A percentile compares a stretch with the other conserved stretches of the same genome.
Evolutionary conservation across 2,888 invertebrate species (phyloP).

Genomic region (Drosophila anceps): DNA sequence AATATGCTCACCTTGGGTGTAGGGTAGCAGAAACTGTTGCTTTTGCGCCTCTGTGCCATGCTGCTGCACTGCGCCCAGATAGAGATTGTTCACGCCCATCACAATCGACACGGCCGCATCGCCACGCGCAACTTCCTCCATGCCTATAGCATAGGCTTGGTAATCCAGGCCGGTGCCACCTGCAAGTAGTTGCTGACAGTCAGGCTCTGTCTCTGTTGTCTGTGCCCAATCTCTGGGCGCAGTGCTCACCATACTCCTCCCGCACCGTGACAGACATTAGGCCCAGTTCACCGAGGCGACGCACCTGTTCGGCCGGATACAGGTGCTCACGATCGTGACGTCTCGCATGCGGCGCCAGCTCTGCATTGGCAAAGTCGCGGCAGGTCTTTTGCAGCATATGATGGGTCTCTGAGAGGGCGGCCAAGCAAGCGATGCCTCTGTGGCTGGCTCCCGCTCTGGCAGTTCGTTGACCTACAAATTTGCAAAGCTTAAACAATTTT

Average conservation of each 20-base stretch:
- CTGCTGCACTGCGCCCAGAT: conserved; percentile 91
- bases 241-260: conserved; percentile 88
- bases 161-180: conserved; percentile 95
- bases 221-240: neutral
- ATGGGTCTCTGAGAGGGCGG: conserved; percentile 93
- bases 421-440: conserved; percentile 88
- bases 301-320: conserved; percentile 92
- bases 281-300: conserved; percentile 96
- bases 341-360: conserved; percentile 93
- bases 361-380: conserved; percentile 95
- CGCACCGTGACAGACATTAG: conserved; percentile 93
- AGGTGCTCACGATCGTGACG: conserved; percentile 92
- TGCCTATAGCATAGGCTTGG: conserved; percentile 95
- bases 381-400: conserved; percentile 95
- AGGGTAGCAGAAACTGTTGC: conserved; percentile 91
- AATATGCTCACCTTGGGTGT: conserved; percentile 89
- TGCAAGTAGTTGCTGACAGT: conserved; percentile 26
- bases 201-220: neutral
- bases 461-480: conserved; percentile 59
- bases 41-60: conserved; percentile 93
- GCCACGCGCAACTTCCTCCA: conserved; percentile 96
- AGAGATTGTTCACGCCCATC: conserved; percentile 97
- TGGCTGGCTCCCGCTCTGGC: conserved; percentile 78
- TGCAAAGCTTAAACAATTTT: neutral
- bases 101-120: conserved; percentile 96